Conservation (phyloP, 2,797 vertebrate species). For the Phataginus tetradactyla region DNA sequence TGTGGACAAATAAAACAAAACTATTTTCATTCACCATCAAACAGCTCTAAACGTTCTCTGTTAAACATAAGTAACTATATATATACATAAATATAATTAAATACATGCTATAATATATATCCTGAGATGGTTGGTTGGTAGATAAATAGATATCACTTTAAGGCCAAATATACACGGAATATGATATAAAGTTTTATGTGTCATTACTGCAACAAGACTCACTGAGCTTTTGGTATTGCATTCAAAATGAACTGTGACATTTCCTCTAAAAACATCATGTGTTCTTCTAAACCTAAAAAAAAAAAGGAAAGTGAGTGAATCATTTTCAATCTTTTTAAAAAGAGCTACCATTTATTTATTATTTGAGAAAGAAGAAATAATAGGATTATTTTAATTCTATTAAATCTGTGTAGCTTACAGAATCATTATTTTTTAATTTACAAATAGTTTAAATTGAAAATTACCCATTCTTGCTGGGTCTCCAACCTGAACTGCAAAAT, state of each 20-base stretch:
- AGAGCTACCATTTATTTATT: background rate
- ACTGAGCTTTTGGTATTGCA: constrained; percentile 72
- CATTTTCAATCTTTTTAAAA: background rate
- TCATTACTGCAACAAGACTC: constrained; percentile 52
- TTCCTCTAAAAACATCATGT: background rate
- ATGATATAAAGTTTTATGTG: background rate
- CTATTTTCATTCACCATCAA: background rate
- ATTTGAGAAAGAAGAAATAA: constrained; percentile 40
- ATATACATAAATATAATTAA: background rate
- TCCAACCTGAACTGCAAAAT: background rate
- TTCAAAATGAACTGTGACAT: constrained; percentile 64
- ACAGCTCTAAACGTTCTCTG: background rate
- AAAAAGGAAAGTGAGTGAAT: background rate
- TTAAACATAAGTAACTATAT: background rate
- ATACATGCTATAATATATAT: background rate
- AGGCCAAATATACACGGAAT: background rate
- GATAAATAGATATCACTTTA: background rate
- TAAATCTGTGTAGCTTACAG: background rate
- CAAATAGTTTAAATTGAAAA: constrained; percentile 40
- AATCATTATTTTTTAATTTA: background rate
- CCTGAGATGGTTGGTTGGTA: background rate
- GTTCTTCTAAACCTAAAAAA: constrained; percentile 20
- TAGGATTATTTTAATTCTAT: background rate
- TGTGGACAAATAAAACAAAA: background rate
- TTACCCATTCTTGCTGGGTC: constrained; percentile 55